Conservation (phyloP, 2,113 vertebrate species). For the Chamaea fasciata region DNA sequence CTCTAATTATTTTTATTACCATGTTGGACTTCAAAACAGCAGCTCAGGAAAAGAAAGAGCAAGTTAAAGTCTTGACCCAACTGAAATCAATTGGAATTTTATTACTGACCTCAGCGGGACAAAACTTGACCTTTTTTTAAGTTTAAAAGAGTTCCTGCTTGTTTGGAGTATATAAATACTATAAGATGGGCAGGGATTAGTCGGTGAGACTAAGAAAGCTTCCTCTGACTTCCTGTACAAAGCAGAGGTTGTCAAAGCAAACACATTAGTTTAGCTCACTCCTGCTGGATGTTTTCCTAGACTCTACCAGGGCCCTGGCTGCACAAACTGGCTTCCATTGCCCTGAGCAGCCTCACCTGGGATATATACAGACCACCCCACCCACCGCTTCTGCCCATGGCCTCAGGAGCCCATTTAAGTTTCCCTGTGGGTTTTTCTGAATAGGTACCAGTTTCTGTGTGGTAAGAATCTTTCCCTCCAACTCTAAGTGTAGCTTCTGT, state of each 20-base stretch:
- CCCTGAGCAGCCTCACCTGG: background rate
- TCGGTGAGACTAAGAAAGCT: background rate
- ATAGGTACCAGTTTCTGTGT: no score
- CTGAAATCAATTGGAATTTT: background rate
- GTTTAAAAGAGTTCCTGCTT: background rate
- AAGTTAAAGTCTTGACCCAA: background rate
- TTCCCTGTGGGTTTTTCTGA: background rate
- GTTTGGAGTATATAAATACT: background rate
- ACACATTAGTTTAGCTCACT: rapidly evolving
- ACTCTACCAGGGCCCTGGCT: background rate
- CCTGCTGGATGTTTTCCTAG: background rate
- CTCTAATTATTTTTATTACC: slow-evolving; percentile 53
- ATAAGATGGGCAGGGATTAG: background rate
- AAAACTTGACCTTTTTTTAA: background rate
- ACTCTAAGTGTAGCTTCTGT: background rate
- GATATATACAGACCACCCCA: background rate
- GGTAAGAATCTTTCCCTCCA: background rate
- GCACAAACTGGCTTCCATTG: background rate
- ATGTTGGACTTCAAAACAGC: slow-evolving; percentile 34
- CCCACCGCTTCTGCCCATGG: background rate
- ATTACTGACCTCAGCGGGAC: background rate
- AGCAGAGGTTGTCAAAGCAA: background rate
- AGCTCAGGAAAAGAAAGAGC: slow-evolving; percentile 5
- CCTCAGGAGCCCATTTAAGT: background rate
- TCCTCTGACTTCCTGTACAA: background rate